Evolutionary conservation across 2,888 invertebrate species (phyloP), one percentile per base, ranked within the genome.

Genomic region (Diaphora mendica): DNA sequence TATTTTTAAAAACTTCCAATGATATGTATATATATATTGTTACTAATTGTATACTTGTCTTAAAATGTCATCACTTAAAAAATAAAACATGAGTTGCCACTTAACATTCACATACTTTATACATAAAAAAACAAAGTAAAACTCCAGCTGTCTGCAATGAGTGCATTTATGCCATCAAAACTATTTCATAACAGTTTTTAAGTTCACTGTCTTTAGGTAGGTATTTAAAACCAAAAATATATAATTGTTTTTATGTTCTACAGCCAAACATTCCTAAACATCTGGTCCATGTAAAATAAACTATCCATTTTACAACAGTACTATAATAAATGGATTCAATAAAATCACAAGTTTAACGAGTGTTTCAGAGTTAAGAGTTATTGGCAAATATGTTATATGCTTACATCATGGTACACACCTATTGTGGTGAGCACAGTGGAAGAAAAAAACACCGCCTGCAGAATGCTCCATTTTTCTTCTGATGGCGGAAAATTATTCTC

Each of bases 401-500:
- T 95, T 95, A 94, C 94, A 94, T 94, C 91, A 77, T 90, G 87
- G 87, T 94, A 94, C 95, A 93, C 96, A 98, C 98, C 98, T 93
- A 99, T 98, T 72, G 98, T 99, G 73, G 98, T 98, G 89, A 98
- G 96, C 84, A 99, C 98, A 71, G 98, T 98, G 44, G 98, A 98
- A 23, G 98, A 98, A 90, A 98, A 98, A 93, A 98, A 98, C 64
- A 98, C 97, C 8, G 98, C 97, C 91, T 98, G 98, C 68, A 98
- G 92, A 85, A 97, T 97, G 85, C 97, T 98, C 98, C 98, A 98
- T 87, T 97, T 97, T 72, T 96, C 95, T 88, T 96, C 94, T 77
- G 96, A 87, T 72, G 96, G 93, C 26, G 92, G 95, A 84, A 96
- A 96, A 85, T 96, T 95, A 75, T 92, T 94, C 76, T 96, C 96